Evolutionary conservation across 2,797 vertebrate genomes (phyloP), one percentile per base, ranked within the genome.

Genomic region (Tympanoctomys barrerae): DNA sequence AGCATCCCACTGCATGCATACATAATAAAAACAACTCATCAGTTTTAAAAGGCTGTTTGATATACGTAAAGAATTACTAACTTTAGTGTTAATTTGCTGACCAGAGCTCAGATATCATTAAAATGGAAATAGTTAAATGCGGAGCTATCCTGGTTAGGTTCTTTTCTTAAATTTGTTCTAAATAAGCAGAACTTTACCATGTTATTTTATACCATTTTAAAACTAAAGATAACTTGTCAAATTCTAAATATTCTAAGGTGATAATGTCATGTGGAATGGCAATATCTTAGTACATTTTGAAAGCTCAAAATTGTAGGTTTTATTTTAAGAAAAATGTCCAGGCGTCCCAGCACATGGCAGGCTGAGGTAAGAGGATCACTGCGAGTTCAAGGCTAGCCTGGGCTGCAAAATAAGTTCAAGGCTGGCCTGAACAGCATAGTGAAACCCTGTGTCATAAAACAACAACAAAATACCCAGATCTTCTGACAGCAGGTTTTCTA

Each of bases 51-150:
- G 71, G 66, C 89, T 61, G 61, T 33, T 85, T 90, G 36, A 90
- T 91, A 88, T 11, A 92, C 87, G 13, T 36, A 10, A 85, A 85
- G 16, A 90, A 78, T 95, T 94, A 49, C 18, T 92, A 46, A 54
- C 24, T 86, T 93, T 91, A 86, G 66, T n/a, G 49, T 95, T 96
- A 86, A 81, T 91, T 86, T 94, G 22, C 33, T 92, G 64, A 94
- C 66, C 33, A 93, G 66, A 87, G 9, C 8, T 88, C 87, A 79
- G 19, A 12, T 80, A 64, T 28, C 11, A 21, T 79, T 85, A 94
- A 21, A 68, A 62, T 24, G 22, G 59, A 89, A 89, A 78, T 64
- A 82, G 42, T 77, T 92, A 57, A 94, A 33, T 90, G 33, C 24
- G 36, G 22, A 94, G 3, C 26, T 89, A 9, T 18, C 42, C 24